Evolutionary conservation across 2,797 vertebrate genomes (phyloP), one percentile per base, ranked within the genome.

Genomic region (Corythornis leucogaster): DNA sequence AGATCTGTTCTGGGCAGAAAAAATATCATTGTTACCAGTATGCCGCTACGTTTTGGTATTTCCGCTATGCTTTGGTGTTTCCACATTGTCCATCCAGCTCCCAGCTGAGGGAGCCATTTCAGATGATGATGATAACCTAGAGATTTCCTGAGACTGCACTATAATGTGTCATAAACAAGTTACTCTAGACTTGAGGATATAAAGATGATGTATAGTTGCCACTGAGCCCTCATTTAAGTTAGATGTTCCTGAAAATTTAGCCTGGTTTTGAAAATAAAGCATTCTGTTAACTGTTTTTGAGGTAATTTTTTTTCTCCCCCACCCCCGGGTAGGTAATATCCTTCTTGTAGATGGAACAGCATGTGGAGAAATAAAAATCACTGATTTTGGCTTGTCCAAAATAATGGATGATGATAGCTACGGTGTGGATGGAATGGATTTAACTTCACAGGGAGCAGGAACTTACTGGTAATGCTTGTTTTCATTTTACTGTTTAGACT

Each of bases 361-460:
- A 73, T 99, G 99, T 88, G 99, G 99, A 87, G 99, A 99, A 98
- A 99, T 99, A 96, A 99, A 99, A 98, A 99, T 99, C 94, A 99
- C 99, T 15, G 99, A 99, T 97, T 99, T 99, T 96, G 99, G 99
- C 83, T 97, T 99, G 87, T 99, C 99, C 84, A 99, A 99, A 98
- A 99, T 99, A 97, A 99, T 99, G 99, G 99, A 99, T 92, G 99
- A 99, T 54, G 99, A 99, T 96, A 99, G 99, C 97, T 99, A 99
- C 5, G 99, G 99, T 24, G 99, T 99, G 54, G 99, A 99, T 93
- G 99, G 99, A 85, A 99, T 99, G 99, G 99, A 99, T 95, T 97
- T 99, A 93, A 99, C 99, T 38, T 99, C 99, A 63, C 99, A 99
- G 97, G 99, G 99, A 69, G 99, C 99, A 80, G 99, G 99, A 91